Base-by-base conservation (phyloP, 2,113 vertebrate species). In the Entelurus aequoreus region DNA sequence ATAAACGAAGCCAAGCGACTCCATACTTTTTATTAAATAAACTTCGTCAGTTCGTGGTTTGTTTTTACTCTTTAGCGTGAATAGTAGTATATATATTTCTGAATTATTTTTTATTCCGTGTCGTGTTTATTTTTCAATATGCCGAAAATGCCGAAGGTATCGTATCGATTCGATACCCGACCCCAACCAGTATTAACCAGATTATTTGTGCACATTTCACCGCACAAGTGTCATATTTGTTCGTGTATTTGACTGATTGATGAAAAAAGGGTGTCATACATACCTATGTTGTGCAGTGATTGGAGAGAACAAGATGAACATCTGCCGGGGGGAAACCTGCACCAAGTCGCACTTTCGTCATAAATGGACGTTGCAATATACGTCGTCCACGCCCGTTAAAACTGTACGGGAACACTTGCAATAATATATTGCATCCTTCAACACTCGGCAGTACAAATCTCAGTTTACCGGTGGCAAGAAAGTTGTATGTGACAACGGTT, bases 401-500 rank as follows among this genome's bases (percentile, higher is more conserved):
- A 19, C 54, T 42, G 8, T 9, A 9, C 54, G 13, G n/a, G 13
- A 14, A 2, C 38, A 4, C 38, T n/a, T 19, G 15, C 7, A 11
- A 40, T 55, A n/a, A n/a, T 38, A 37, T 38, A 8, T 55, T 11
- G 11, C 53, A 8, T 13, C 4, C 28, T 28, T 57, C 1, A 40
- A 16, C 9, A 21, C 9, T 55, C 54, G 52, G 47, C 59, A 47
- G 38, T 1, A n/a, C 10, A 71, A 83, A 77, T 82, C 74, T 81
- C 69, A 58, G 78, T 81, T 79, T 63, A 40, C 10, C 19, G 66
- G 53, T 68, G 8, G 52, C 59, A 11, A 53, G 49, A 16, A 42
- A 56, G 15, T 42, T 56, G 37, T 11, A 68, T 40, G 50, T 55
- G 15, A 66, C 21, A 71, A 77, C 80, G 7, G 88, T 87, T 82